These are phyloP conservation scores for Hippocampus guttulatus DNA, from an alignment of 2,113 vertebrate genomes.

Conservation along the genomic window DNA sequence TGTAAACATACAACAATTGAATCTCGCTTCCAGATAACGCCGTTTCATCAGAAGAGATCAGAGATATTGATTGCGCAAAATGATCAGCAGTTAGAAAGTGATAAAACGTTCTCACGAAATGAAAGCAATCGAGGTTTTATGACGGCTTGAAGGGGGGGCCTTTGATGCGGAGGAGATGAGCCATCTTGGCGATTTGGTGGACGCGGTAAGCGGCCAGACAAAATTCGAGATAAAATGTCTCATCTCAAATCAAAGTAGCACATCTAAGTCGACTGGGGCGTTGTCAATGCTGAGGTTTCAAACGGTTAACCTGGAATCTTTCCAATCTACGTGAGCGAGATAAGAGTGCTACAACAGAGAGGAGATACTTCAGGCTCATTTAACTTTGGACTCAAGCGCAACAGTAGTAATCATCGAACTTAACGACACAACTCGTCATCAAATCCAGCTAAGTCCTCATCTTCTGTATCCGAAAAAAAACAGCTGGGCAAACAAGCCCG, in stretches of 20 bases:
- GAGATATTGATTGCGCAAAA: not conserved
- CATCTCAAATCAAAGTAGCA: slow-evolving; percentile 5
- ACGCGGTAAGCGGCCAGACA: not conserved
- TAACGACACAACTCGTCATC: not conserved
- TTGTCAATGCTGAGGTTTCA: slow-evolving; percentile 25
- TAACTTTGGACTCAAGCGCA: slow-evolving; percentile 4
- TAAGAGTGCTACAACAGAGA: not conserved
- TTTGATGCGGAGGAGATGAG: not conserved
- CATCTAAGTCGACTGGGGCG: slow-evolving; percentile 1
- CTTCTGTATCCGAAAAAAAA: no score
- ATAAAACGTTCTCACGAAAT: not conserved
- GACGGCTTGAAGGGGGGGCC: not conserved
- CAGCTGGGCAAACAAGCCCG: no score
- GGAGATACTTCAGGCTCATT: not conserved
- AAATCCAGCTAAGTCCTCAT: no score
- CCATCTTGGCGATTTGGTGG: not conserved
- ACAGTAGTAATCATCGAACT: not conserved
- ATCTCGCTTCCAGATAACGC: not conserved
- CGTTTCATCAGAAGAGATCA: no score
- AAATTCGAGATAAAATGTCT: not conserved
- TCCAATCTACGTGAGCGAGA: slow-evolving; percentile 4
- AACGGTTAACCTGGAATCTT: slow-evolving; percentile 1
- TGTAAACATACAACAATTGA: not conserved
- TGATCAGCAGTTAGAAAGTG: not conserved
- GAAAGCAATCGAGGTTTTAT: slow-evolving; percentile 2